phyloP scores from a whole-genome alignment of 2,113 vertebrate genomes.

The Tragelaphus buxtoni region DNA sequence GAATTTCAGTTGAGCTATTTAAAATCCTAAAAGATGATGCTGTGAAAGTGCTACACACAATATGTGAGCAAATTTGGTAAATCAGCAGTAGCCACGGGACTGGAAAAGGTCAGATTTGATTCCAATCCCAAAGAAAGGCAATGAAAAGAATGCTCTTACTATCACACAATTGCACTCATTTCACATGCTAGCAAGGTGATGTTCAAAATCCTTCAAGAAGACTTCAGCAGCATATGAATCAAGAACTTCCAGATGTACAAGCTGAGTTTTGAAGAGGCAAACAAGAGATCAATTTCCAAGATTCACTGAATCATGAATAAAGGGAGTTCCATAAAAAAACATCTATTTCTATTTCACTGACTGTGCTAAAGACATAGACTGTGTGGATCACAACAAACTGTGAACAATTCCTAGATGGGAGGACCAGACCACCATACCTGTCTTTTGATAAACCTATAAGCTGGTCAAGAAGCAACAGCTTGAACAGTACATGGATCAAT shows the following conservation, averaged over 20 bases:
- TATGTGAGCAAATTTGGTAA: neutral
- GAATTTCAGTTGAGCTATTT: neutral
- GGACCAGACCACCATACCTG: neutral
- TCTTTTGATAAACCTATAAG: neutral
- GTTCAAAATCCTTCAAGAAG: neutral
- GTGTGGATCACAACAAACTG: neutral
- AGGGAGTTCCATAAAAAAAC: neutral
- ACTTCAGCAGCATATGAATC: neutral
- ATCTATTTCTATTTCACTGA: neutral
- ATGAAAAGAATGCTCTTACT: neutral
- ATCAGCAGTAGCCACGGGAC: neutral
- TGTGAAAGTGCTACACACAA: neutral
- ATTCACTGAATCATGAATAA: neutral
- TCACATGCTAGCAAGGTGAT: neutral
- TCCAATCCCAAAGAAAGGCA: neutral
- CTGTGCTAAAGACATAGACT: neutral
- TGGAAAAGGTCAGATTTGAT: neutral
- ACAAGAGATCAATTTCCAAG: neutral
- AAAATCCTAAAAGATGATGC: neutral
- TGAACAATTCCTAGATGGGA: neutral
- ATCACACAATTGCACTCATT: neutral
- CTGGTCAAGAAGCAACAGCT: neutral
- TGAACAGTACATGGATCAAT: neutral
- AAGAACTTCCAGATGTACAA: neutral
- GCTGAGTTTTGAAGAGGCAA: neutral